Conservation (phyloP, 2,113 vertebrate genomes). For the Charadrius vociferus region DNA sequence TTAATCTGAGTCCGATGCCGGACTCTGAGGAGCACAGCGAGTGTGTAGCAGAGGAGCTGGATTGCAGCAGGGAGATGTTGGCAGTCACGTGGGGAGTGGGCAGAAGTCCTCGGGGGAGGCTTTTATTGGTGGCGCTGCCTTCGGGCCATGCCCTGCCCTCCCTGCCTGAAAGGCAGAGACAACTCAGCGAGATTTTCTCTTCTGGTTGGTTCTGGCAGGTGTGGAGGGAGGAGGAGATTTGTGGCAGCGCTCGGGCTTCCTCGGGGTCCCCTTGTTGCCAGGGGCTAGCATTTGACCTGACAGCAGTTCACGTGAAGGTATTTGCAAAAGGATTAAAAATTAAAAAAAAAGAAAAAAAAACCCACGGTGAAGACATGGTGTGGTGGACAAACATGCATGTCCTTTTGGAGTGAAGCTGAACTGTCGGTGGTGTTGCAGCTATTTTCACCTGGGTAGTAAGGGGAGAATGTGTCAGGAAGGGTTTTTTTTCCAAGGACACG, state of each 20-base stretch:
- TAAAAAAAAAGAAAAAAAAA: neutral
- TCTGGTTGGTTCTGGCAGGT: fast-evolving
- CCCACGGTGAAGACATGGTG: fast-evolving
- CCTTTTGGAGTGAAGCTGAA: neutral
- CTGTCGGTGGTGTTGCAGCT: too few species aligned
- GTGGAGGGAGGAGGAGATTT: neutral
- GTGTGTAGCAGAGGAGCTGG: neutral
- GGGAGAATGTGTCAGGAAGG: fast-evolving
- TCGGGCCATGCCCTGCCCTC: neutral
- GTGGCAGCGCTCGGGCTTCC: fast-evolving
- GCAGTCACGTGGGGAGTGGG: fast-evolving
- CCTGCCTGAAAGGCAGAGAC: neutral
- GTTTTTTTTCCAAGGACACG: fast-evolving
- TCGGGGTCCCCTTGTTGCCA: fast-evolving
- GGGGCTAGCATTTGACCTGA: neutral
- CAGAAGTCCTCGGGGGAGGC: neutral
- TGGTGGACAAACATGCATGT: fast-evolving
- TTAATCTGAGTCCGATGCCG: fast-evolving
- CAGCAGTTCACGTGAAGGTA: fast-evolving
- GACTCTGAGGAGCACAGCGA: fast-evolving
- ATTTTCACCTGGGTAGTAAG: fast-evolving
- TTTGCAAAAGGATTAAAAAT: neutral
- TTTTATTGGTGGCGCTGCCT: neutral
- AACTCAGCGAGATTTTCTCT: too few species aligned
- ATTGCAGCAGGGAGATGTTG: fast-evolving